Base-by-base conservation (phyloP, 2,113 vertebrate genomes). In the Oostethus manadensis region DNA sequence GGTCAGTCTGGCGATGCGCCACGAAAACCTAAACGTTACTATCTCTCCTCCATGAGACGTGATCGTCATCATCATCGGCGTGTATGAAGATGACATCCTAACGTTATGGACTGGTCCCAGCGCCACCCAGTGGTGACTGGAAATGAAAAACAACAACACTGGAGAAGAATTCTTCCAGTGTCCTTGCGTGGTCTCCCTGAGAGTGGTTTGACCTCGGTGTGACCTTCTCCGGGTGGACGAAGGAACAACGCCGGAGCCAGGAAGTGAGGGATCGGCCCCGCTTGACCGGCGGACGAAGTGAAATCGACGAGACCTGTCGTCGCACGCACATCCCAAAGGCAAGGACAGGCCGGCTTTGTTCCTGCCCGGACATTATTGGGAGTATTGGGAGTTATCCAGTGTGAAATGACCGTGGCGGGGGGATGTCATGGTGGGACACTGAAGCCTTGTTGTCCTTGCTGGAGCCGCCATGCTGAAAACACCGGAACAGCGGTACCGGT, bases 371-470 rank as follows among this genome's bases (percentile, higher is more conserved):
- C 73, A 76, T 81, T 81, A 82, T 84, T 85, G 70, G 78, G 79
- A 73, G 81, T 81, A 82, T 84, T 85, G 70, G 78, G 79, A 73
- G 81, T 79, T 82, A 85, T 73, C 51, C 70, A 82, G 76, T 83
- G 85, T 81, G 83, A 83, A 85, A 83, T 82, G 78, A 75, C 71
- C 82, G 79, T 80, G 38, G 38, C 71, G 55, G 81, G 81, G 78
- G 76, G 83, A 85, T 80, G 85, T 79, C 81, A 82, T 71, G 51
- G 56, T 73, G 77, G 68, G 80, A 79, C 80, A 76, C 77, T 77
- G 78, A 76, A 77, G 79, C 74, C 81, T 84, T 77, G 83, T 84
- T 81, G 73, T 80, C 79, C 76, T 84, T 78, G 85, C 80, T 77
- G 72, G 77, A 74, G 78, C 70, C 38, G 78, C 70, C 38, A 42